A percentile compares a stretch with the other conserved stretches of the same genome.
Conservation (phyloP, 1,140 invertebrate species). For the Coenobita brevimanus region DNA sequence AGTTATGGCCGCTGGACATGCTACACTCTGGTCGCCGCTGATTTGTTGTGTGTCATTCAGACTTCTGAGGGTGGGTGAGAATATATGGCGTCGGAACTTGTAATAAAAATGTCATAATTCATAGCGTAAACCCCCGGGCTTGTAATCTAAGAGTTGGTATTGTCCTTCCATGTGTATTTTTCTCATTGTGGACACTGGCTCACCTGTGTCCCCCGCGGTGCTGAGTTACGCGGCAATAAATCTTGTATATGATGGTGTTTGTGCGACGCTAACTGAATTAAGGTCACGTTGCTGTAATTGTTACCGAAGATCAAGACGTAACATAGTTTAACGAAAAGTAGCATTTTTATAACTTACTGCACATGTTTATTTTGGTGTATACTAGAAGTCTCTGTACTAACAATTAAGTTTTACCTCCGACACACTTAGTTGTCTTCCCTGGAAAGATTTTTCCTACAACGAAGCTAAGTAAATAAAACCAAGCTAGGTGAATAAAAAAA, state of each 20-base stretch:
- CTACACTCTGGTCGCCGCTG: neutral
- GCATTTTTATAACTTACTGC: too few relatives aligned
- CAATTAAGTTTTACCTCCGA: too few relatives aligned
- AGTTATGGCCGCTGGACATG: constrained; percentile 20
- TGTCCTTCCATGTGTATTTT: constrained; percentile 35
- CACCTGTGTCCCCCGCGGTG: constrained; percentile 3
- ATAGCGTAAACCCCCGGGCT: neutral
- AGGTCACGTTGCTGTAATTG: constrained; percentile 20
- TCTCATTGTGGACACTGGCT: neutral
- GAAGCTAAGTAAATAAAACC: too few relatives aligned
- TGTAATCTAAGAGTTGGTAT: constrained; percentile 22
- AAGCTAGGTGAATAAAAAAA: too few relatives aligned
- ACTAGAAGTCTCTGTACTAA: too few relatives aligned
- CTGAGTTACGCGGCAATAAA: constrained; percentile 21
- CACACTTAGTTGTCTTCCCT: too few relatives aligned
- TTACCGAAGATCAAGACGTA: neutral
- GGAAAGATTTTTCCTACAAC: too few relatives aligned
- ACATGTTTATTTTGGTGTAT: too few relatives aligned
- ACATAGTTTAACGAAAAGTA: too few relatives aligned
- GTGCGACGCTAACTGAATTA: constrained; percentile 35
- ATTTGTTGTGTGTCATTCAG: constrained; percentile 50
- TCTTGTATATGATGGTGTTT: constrained; percentile 23
- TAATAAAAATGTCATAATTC: constrained; percentile 52
- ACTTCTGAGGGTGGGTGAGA: constrained; percentile 1
- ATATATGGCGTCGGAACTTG: constrained; percentile 34